phyloP scores from a whole-genome alignment of 2,888 invertebrate species.

The Scaptodrosophila latifasciaeformis region DNA sequence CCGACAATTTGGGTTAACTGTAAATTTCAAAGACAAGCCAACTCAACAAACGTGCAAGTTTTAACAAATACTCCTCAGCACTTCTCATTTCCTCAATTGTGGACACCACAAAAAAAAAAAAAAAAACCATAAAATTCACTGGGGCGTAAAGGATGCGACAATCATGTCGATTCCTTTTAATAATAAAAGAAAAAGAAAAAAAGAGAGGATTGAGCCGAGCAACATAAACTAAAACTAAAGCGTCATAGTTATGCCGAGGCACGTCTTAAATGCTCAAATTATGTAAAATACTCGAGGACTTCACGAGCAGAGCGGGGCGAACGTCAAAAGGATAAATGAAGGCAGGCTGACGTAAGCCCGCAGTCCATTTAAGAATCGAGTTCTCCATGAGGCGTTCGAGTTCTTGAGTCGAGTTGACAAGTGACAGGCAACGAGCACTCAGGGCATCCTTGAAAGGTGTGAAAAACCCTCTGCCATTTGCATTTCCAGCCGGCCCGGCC shows the following conservation, averaged over 20 bases:
- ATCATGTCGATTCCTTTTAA: conserved; percentile 53
- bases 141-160: conserved; percentile 63
- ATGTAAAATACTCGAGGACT: no score
- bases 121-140: conserved; percentile 57
- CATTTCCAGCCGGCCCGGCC: conserved; percentile 30
- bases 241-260: conserved; percentile 63
- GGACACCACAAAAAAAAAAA: conserved; percentile 17
- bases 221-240: conserved; percentile 68
- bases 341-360: conserved; percentile 60
- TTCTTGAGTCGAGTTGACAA: conserved; percentile 51
- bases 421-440: conserved; percentile 30
- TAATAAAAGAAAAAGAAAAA: conserved; percentile 38
- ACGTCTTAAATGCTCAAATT: conserved; percentile 69
- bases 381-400: no score
- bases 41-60: conserved; percentile 56
- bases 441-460: conserved; percentile 54
- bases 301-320: conserved; percentile 67
- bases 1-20: conserved; percentile 68
- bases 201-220: conserved; percentile 29
- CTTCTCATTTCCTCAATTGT: conserved; percentile 28
- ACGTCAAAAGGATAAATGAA: conserved; percentile 52
- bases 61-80: conserved; percentile 53
- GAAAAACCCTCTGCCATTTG: conserved; percentile 60
- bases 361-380: neutral
- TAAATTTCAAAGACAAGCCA: conserved; percentile 44